phyloP scores from a whole-genome alignment of 2,113 vertebrate genomes.

The Gobiocypris rarus region DNA sequence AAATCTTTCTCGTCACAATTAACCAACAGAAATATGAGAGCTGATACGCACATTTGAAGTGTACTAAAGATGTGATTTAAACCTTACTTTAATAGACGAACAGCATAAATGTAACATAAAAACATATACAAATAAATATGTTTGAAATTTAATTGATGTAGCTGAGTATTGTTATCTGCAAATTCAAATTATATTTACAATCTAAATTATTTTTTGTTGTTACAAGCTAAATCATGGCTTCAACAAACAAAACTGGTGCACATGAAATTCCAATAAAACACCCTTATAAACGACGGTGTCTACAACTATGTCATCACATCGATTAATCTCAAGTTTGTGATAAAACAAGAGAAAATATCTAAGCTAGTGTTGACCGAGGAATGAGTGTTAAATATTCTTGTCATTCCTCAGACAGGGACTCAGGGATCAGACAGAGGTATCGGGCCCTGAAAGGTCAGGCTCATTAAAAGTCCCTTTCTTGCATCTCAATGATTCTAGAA shows the following conservation, averaged over 20 bases:
- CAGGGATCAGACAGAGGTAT: conserved; percentile 58
- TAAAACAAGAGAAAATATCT: conserved; percentile 12
- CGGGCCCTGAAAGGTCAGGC: conserved; percentile 66
- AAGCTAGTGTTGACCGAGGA: conserved; percentile 30
- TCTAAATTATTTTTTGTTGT: not conserved
- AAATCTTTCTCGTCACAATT: not conserved
- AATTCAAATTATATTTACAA: not conserved
- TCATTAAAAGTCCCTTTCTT: conserved; percentile 73
- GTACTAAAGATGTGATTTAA: not conserved
- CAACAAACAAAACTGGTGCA: not conserved
- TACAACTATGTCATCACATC: not conserved
- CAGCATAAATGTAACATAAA: not conserved
- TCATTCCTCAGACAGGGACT: conserved; percentile 55
- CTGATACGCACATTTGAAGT: not conserved
- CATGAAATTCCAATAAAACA: not conserved
- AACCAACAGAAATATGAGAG: conserved; percentile 2
- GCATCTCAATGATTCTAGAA: conserved; percentile 65
- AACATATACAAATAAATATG: not conserved
- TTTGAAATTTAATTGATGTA: no score
- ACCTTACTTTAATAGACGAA: not conserved
- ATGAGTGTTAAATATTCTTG: conserved; percentile 60
- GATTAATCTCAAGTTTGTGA: conserved; percentile 10
- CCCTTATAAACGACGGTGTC: no score
- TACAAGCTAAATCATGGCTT: not conserved
- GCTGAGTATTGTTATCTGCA: not conserved